These are phyloP conservation scores for Prunella strophiata DNA, from an alignment of 2,797 vertebrate genomes.

Conservation along the genomic window DNA sequence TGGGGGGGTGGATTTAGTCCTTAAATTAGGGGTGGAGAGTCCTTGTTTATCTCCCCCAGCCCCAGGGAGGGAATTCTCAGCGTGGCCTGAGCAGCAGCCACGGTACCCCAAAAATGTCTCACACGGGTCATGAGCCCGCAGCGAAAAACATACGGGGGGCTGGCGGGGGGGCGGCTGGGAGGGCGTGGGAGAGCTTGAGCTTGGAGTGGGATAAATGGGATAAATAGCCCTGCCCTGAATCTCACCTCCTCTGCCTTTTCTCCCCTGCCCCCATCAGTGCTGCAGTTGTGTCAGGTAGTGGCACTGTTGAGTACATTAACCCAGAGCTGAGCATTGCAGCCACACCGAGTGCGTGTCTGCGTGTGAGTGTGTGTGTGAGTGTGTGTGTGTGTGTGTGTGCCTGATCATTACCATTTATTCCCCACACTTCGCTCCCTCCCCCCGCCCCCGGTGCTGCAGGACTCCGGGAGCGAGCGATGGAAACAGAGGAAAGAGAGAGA, in stretches of 20 bases:
- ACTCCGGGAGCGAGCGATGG: background rate
- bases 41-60: background rate
- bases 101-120: background rate
- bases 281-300: slow-evolving; percentile 78
- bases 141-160: background rate
- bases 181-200: background rate
- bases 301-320: slow-evolving; percentile 70
- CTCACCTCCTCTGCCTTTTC: background rate
- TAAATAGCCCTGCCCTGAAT: background rate
- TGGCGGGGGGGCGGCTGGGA: background rate
- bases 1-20: background rate
- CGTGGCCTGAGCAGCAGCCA: background rate
- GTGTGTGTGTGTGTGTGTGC: too few species aligned
- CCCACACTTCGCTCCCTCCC: too few species aligned
- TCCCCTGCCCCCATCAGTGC: slow-evolving; percentile 69
- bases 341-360: background rate
- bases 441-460: too few species aligned
- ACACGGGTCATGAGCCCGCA: rapidly evolving
- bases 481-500: background rate
- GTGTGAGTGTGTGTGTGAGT: background rate
- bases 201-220: background rate
- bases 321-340: background rate
- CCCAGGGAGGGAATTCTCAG: background rate
- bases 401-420: background rate
- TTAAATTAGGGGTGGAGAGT: background rate